Percentiles rank a stretch among this genome's conserved stretches.
phyloP scores from a whole-genome alignment of 2,113 vertebrate species.

The Cyanoliseus patagonus region DNA sequence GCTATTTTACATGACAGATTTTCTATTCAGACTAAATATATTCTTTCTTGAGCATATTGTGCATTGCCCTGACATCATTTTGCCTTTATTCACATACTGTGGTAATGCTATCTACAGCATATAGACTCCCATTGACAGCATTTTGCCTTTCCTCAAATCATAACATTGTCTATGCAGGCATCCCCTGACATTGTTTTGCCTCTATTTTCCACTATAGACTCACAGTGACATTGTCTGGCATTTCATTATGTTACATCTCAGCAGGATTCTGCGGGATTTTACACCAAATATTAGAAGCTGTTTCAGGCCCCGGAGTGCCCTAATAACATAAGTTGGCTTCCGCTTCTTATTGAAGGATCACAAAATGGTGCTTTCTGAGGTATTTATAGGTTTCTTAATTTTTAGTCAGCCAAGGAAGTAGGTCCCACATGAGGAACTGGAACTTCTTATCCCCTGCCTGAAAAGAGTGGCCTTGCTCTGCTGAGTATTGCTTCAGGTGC shows the following conservation, averaged over 20 bases:
- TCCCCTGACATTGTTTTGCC: slow-evolving; percentile 52
- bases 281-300: slow-evolving; percentile 59
- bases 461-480: not conserved
- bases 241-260: slow-evolving; percentile 26
- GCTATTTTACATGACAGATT: slow-evolving; percentile 56
- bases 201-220: slow-evolving; percentile 34
- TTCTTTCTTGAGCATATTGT: slow-evolving; percentile 53
- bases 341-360: not conserved
- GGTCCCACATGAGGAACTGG: not conserved
- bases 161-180: slow-evolving; percentile 58
- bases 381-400: not conserved
- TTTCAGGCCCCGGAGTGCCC: not conserved
- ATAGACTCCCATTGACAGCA: slow-evolving; percentile 55
- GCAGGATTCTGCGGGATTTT: slow-evolving; percentile 39
- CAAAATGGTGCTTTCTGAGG: not conserved
- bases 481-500: not conserved
- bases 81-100: slow-evolving; percentile 56
- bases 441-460: not conserved
- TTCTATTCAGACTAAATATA: slow-evolving; percentile 57
- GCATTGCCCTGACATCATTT: slow-evolving; percentile 59
- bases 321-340: not conserved
- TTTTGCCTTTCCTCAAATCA: slow-evolving; percentile 64
- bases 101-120: slow-evolving; percentile 42
- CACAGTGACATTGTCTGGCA: slow-evolving; percentile 58
- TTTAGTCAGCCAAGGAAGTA: not conserved